Evolutionary conservation across 1,140 invertebrate genomes (phyloP), one percentile per base, ranked within the genome.

Genomic region (Dryas iulia): DNA sequence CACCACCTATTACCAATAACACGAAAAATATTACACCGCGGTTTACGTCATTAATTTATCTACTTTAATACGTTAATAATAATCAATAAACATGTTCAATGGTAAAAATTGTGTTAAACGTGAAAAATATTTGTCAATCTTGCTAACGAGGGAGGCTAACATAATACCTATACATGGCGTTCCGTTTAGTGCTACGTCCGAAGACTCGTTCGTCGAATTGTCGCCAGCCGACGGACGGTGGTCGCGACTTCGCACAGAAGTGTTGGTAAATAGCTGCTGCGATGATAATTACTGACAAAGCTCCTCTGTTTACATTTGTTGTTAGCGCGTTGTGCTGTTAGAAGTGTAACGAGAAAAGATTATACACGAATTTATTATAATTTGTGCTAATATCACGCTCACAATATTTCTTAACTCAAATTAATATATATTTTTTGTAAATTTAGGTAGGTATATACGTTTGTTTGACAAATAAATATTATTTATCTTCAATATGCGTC

Each of bases 171-270:
- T 73, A 80, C 81, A 78, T 59, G 69, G 63, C 61, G 71, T 64
- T 72, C 70, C 66, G 71, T 74, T 78, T 82, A 74, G 75, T 69
- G 79, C 81, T 74, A 76, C 58, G 71, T 78, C 66, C 39, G 68
- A 70, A 61, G 77, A 75, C 70, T 74, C 73, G 76, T 90, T 90
- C 87, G 84, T 69, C 86, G 87, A 90, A 90, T 73, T 83, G 84
- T 84, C 80, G 78, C 77, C 78, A 73, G 74, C 68, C 74, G 82
- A 57, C 76, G 77, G 77, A 73, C 85, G 88, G 86, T 90, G 88
- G 88, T 89, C 86, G 88, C 77, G 84, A 84, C 81, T 87, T 90
- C 84, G 79, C 88, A 89, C 88, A 82, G 73, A 86, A 78, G 82
- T 84, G 86, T 78, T 70, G 66, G 76, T 77, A 84, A 89, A 90